Evolutionary conservation across 1,140 invertebrate genomes (phyloP), one percentile per base, ranked within the genome.

Genomic region (Matsumurasca onukii): DNA sequence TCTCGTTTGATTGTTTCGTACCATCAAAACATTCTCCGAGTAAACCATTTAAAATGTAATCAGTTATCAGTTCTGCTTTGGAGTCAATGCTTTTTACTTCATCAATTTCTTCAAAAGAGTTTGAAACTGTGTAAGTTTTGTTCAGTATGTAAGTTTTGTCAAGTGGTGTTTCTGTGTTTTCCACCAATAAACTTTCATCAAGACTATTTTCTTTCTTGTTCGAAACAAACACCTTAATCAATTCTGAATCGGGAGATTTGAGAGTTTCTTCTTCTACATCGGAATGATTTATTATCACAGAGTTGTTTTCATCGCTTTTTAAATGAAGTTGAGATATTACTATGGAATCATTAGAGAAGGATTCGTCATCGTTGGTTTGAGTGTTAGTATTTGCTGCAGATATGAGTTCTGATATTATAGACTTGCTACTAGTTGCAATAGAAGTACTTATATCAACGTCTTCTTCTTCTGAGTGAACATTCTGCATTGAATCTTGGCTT

Each of bases 1-100:
- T 52, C 24, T 29, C 29, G 17, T 27, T 51, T 5, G 65, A 67
- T 3, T 57, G 24, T 65, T 31, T 34, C 39, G 27, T 20, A 69
- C n/a, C n/a, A 15, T 13, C 13, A 24, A 70, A 70, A 52, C 30
- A 67, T 29, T 70, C 69, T 20, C 65, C 59, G 25, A 70, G 62
- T 9, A 70, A 29, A 51, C 29, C 27, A 9, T 29, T 20, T 12
- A 70, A 31, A 5, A 70, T 70, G 3, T 67, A 34, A 68, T 70
- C 66, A 25, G 69, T 70, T 9, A 70, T 66, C 24, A 22, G 52
- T 25, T 70, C 69, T 34, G 57, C 63, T 24, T 13, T 39, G 17
- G 5, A 39, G 34, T 59, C 55, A 59, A 12, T 52, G 49, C 3
- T 22, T 52, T 9, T 27, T 59, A 20, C 17, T 22, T 51, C 49